Evolutionary conservation across 2,113 vertebrate genomes (phyloP).

Genomic region (Aplodontia rufa): DNA sequence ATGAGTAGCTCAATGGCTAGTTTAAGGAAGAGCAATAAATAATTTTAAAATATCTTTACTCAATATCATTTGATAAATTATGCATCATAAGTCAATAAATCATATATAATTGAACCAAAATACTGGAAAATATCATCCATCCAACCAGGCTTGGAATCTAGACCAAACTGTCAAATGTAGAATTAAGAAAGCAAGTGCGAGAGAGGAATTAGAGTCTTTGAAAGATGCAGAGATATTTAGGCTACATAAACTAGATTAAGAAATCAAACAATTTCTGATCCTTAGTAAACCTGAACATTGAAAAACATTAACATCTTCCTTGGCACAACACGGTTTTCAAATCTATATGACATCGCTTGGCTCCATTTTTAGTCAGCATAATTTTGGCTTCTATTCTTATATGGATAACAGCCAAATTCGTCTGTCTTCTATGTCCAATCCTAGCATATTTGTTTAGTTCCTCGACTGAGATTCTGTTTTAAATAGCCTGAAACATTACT

Average conservation of each 20-base stretch:
- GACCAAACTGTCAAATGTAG: conserved; percentile 15
- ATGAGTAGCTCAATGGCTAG: neutral
- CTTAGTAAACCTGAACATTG: conserved; percentile 64
- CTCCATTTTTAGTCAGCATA: conserved; percentile 63
- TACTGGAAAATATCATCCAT: neutral
- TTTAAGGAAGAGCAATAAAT: neutral
- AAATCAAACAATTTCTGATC: conserved; percentile 69
- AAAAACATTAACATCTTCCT: conserved; percentile 69
- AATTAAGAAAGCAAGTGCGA: neutral
- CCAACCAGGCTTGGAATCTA: neutral
- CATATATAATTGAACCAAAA: conserved; percentile 34
- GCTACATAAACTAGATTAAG: conserved; percentile 43
- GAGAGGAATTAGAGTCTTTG: neutral
- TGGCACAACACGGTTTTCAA: conserved; percentile 69
- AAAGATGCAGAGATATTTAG: conserved; percentile 46
- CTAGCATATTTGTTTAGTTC: conserved; percentile 73
- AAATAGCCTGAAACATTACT: conserved; percentile 71
- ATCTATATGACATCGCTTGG: conserved; percentile 65
- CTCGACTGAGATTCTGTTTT: conserved; percentile 72
- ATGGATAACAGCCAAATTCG: conserved; percentile 74
- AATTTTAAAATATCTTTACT: conserved; percentile 1
- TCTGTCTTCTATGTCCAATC: conserved; percentile 68
- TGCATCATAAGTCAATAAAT: neutral
- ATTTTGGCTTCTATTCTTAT: conserved; percentile 75
- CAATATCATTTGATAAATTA: neutral